Base-by-base conservation (phyloP, 2,888 invertebrate genomes). In the Acholoe squamosa region DNA sequence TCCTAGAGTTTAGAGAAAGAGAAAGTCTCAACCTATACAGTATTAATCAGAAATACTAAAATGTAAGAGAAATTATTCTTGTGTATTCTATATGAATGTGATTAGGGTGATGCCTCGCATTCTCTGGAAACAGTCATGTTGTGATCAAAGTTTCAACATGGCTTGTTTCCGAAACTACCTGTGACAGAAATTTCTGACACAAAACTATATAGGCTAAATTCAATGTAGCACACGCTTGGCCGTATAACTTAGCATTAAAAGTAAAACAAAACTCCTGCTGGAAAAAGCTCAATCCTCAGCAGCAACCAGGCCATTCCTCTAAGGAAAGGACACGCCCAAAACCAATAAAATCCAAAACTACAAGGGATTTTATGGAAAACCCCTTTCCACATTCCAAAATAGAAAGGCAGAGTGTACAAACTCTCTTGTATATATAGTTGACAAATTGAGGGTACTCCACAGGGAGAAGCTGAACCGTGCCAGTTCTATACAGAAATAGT, bases 281-380 rank as follows among this genome's bases (percentile, higher is more conserved):
- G 7, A 33, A 43, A 43, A 80, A 80, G 80, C 80, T 34, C 80
- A 80, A 19, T 80, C 25, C 80, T 80, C 80, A 76, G 19, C 76
- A 25, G 31, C 25, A 76, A 76, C 31, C 80, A 80, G 80, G 71
- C 71, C 71, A 71, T 71, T 43, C 71, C 0, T 5, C 80, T 43
- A 80, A 19, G 80, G 16, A 80, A 76, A 33, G 43, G 80, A 80
- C 43, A 43, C 80, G 34, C 43, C 80, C 80, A 19, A 80, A 80
- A 43, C 43, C 80, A 10, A 80, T 33, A 43, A 80, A 80, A 34
- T 34, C 3, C 80, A 33, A 80, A 34, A 22, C 0, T 43, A 43
- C 33, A 80, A 14, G 14, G n/a, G 25, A 25, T 0, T 5, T 28
- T 14, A 1, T 7, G 12, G 28, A 25, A 71, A 71, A 71, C 0